These are phyloP conservation scores for Uloborus plumipes DNA, from an alignment of 2,888 invertebrate genomes.

Conservation along the genomic window DNA sequence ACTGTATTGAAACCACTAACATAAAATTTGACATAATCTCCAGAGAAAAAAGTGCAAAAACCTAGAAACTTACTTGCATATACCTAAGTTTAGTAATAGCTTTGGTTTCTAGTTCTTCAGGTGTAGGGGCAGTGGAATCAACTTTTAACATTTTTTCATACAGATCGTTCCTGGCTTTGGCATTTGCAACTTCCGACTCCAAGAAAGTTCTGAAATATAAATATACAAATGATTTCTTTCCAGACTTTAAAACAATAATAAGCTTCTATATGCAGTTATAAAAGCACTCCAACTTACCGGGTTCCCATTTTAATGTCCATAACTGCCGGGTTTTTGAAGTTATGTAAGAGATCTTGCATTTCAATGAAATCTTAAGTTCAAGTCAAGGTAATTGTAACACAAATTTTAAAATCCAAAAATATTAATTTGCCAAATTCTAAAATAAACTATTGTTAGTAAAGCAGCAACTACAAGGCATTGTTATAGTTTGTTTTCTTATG, in stretches of 20 bases:
- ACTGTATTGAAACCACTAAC: too few species aligned
- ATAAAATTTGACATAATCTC: too few species aligned
- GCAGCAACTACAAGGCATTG: not conserved
- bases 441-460: not conserved
- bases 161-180: constrained; percentile 85
- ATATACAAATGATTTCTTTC: not conserved
- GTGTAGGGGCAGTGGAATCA: constrained; percentile 87
- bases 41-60: too few species aligned
- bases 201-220: constrained; percentile 80
- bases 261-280: too few species aligned
- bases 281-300: constrained; percentile 73
- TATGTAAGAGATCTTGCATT: constrained; percentile 91
- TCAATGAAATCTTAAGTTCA: constrained; percentile 81
- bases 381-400: constrained; percentile 70
- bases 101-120: constrained; percentile 82
- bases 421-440: not conserved
- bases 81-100: constrained; percentile 96
- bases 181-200: constrained; percentile 93
- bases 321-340: constrained; percentile 91
- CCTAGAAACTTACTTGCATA: constrained; percentile 77
- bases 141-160: constrained; percentile 96
- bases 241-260: not conserved
- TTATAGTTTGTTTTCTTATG: too few species aligned
- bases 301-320: constrained; percentile 99
- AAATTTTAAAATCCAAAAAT: constrained; percentile 77